These are phyloP conservation scores for Drosophila nikananu DNA, from an alignment of 1,140 invertebrate species.

Conservation along the genomic window DNA sequence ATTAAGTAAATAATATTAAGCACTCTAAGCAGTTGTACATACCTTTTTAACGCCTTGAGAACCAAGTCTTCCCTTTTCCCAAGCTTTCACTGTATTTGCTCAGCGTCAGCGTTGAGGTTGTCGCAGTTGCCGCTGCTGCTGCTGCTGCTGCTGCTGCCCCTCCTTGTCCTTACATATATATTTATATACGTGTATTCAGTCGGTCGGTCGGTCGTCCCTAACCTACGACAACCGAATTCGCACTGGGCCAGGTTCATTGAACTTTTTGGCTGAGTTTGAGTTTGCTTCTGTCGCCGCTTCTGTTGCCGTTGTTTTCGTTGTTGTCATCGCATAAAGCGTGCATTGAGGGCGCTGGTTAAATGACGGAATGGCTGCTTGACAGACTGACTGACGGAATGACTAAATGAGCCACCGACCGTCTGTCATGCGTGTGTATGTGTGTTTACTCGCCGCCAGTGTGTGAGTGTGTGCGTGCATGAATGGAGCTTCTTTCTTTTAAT, in stretches of 20 bases:
- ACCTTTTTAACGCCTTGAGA: too few species aligned
- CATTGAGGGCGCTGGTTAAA: slow-evolving; percentile 78
- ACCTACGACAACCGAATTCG: slow-evolving; percentile 83
- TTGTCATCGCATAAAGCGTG: slow-evolving; percentile 76
- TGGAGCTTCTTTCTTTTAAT: slow-evolving; percentile 84
- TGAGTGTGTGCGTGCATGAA: slow-evolving; percentile 68
- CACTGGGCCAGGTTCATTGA: slow-evolving; percentile 82
- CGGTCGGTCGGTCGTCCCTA: slow-evolving; percentile 71
- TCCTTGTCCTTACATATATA: slow-evolving; percentile 40
- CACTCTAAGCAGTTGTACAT: not conserved
- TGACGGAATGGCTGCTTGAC: slow-evolving; percentile 42
- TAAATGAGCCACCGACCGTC: slow-evolving; percentile 26
- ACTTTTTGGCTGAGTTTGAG: slow-evolving; percentile 79
- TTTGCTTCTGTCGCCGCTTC: slow-evolving; percentile 50
- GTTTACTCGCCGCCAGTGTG: slow-evolving; percentile 43
- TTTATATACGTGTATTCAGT: slow-evolving; percentile 41
- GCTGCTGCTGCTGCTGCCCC: slow-evolving; percentile 40
- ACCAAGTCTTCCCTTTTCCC: not conserved
- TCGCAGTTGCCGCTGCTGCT: slow-evolving; percentile 25
- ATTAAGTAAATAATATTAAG: not conserved
- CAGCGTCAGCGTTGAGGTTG: slow-evolving; percentile 53
- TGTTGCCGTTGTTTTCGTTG: slow-evolving; percentile 52
- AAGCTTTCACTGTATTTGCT: slow-evolving; percentile 63
- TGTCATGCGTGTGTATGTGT: slow-evolving; percentile 67
- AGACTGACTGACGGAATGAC: slow-evolving; percentile 48